Percentiles rank a stretch among this genome's conserved stretches.
Conservation (phyloP, 2,113 vertebrate species). For the Columba janthina region DNA sequence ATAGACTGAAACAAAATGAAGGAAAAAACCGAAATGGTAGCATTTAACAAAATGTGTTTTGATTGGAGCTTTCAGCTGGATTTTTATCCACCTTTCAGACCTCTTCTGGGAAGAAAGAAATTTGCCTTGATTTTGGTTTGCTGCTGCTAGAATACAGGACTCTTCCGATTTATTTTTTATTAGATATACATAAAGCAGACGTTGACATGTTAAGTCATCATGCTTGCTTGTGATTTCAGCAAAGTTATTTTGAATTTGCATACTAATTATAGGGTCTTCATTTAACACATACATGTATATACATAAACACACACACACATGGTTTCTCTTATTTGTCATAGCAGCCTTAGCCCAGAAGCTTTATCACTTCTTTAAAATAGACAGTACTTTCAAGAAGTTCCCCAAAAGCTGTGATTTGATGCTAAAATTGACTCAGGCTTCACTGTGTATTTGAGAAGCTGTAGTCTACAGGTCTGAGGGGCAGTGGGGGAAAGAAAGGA, state of each 20-base stretch:
- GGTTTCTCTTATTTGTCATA: conserved; percentile 58
- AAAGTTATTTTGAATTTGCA: conserved; percentile 69
- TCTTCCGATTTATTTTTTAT: conserved; percentile 80
- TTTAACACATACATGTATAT: conserved; percentile 46
- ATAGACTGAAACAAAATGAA: conserved; percentile 79
- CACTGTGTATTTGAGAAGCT: conserved; percentile 55
- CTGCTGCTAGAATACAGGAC: conserved; percentile 60
- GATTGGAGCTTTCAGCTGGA: conserved; percentile 75
- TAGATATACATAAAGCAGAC: conserved; percentile 73
- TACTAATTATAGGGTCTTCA: conserved; percentile 64
- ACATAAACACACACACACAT: neutral
- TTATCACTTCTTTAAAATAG: conserved; percentile 39
- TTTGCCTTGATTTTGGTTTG: conserved; percentile 69
- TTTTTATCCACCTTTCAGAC: conserved; percentile 73
- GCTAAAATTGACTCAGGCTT: conserved; percentile 52
- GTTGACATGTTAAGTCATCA: conserved; percentile 77
- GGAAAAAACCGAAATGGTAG: conserved; percentile 64
- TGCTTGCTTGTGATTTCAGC: conserved; percentile 76
- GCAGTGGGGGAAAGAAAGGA: conserved; percentile 28
- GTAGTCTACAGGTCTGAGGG: neutral
- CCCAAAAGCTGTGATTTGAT: conserved; percentile 64
- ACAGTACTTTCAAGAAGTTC: conserved; percentile 38
- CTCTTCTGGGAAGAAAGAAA: conserved; percentile 60
- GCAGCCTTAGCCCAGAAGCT: conserved; percentile 11
- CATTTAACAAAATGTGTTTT: conserved; percentile 75